Conservation (phyloP, 2,888 invertebrate species). For the Criorhina ranunculi region DNA sequence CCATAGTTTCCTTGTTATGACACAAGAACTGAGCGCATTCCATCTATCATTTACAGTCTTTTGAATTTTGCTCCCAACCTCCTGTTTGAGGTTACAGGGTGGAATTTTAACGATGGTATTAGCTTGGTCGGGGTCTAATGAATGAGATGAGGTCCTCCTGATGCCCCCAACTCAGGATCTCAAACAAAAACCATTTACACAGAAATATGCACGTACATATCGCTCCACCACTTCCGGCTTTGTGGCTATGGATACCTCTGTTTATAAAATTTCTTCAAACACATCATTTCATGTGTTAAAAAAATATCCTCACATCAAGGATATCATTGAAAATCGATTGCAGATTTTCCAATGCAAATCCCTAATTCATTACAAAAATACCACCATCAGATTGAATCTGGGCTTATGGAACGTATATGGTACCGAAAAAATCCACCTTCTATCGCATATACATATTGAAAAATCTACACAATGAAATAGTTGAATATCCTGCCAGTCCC, state of each 20-base stretch:
- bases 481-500: constrained; percentile 39
- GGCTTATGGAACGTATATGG: background rate
- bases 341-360: constrained; percentile 29
- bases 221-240: background rate
- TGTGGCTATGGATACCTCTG: background rate
- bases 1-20: no score
- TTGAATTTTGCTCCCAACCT: no score
- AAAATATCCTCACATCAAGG: constrained; percentile 4
- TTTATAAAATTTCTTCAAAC: background rate
- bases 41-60: no score
- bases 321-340: constrained; percentile 42
- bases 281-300: background rate
- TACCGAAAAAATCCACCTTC: constrained; percentile 29
- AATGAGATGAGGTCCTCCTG: no score
- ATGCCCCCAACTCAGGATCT: no score
- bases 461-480: constrained; percentile 48
- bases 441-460: constrained; percentile 11
- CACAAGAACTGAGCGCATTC: no score
- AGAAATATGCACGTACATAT: background rate
- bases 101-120: no score
- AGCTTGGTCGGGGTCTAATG: no score
- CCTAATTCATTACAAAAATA: constrained; percentile 50
- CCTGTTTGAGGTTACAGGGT: no score
- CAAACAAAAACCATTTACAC: no score
- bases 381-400: constrained; percentile 31